Evolutionary conservation across 2,113 vertebrate genomes (phyloP).

Genomic region (Sialia sialis): DNA sequence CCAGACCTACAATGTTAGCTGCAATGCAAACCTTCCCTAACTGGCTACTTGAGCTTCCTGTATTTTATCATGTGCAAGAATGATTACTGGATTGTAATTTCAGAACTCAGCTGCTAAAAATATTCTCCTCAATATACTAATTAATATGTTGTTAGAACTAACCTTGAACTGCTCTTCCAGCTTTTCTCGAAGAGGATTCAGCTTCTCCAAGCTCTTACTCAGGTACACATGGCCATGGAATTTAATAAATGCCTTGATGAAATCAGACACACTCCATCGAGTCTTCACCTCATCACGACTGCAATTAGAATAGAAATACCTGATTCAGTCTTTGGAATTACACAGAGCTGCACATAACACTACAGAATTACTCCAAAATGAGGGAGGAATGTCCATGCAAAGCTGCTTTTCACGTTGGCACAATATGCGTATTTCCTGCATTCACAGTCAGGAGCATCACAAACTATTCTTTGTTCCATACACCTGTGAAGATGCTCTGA

Average conservation of each 20-base stretch:
- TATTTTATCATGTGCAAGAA: not conserved
- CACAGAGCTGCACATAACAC: not conserved
- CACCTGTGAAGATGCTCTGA: not conserved
- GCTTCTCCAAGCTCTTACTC: slow-evolving; percentile 91
- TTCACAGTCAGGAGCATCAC: not conserved
- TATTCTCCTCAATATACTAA: not conserved
- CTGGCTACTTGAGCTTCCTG: not conserved
- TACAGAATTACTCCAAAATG: not conserved
- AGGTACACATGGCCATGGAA: slow-evolving; percentile 98
- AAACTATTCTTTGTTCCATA: not conserved
- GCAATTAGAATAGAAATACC: slow-evolving; percentile 42
- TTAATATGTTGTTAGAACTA: slow-evolving; percentile 29
- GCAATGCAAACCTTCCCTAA: not conserved
- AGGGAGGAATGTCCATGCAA: not conserved
- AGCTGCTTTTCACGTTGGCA: not conserved
- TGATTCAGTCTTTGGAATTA: not conserved
- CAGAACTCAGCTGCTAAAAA: slow-evolving; percentile 6
- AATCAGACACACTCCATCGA: slow-evolving; percentile 95
- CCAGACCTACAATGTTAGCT: not conserved
- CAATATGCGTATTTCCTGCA: not conserved
- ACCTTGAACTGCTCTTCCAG: slow-evolving; percentile 99
- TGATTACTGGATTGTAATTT: not conserved
- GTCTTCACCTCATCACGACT: slow-evolving; percentile 96
- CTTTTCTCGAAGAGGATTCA: slow-evolving; percentile 89
- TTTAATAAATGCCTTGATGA: slow-evolving; percentile 97